Evolutionary conservation across 2,113 vertebrate species (phyloP).

Genomic region (Salvator merianae): DNA sequence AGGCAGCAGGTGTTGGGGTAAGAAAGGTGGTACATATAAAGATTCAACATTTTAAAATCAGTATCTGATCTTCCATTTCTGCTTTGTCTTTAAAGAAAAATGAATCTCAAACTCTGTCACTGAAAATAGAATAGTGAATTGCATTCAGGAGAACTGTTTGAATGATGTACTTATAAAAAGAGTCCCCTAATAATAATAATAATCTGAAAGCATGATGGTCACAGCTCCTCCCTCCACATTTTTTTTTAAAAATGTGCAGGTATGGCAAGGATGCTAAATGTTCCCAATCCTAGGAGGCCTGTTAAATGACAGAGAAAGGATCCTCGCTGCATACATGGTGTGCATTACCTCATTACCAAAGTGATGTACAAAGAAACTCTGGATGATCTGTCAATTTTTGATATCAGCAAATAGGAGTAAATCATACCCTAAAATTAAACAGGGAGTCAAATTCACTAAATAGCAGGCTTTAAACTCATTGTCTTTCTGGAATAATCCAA

Average conservation of each 20-base stretch:
- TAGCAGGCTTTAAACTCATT: background rate
- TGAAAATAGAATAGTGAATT: background rate
- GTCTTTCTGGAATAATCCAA: background rate
- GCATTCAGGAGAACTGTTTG: background rate
- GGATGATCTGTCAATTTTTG: background rate
- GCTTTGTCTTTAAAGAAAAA: background rate
- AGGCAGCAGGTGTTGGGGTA: background rate
- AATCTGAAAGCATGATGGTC: no score
- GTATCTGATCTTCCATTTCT: background rate
- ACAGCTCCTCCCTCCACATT: background rate
- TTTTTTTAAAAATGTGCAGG: no score
- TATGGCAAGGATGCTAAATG: background rate
- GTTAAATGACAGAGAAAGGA: background rate
- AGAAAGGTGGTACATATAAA: no score
- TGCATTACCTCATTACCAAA: background rate
- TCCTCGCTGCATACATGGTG: background rate
- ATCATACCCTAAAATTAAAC: conserved; percentile 14
- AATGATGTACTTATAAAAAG: background rate
- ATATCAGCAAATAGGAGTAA: background rate
- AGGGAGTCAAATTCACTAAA: background rate
- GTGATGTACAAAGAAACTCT: background rate
- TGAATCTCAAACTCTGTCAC: background rate
- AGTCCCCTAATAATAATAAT: background rate
- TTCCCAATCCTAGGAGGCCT: background rate
- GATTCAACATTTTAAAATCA: no score